Conservation (phyloP, 2,113 vertebrate genomes). For the Microtus oregoni region DNA sequence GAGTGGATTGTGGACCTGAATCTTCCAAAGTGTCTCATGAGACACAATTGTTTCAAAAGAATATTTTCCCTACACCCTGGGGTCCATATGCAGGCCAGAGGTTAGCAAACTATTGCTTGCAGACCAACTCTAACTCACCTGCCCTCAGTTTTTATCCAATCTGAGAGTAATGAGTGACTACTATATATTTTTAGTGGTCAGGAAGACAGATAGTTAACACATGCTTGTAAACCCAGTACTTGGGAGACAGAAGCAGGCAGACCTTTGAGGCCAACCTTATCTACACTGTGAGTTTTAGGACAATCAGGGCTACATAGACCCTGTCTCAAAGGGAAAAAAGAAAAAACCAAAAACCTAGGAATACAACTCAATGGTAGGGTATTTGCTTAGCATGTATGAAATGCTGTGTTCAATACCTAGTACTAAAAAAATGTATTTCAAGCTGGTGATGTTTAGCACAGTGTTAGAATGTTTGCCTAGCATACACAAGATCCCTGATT, state of each 20-base stretch:
- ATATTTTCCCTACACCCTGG: neutral
- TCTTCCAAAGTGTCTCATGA: slow-evolving; percentile 11
- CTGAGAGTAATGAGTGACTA: neutral
- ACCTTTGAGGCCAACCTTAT: neutral
- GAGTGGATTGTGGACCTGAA: neutral
- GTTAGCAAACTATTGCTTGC: neutral
- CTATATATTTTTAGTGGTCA: neutral
- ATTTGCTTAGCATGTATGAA: neutral
- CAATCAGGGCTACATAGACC: neutral
- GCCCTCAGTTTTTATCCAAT: neutral
- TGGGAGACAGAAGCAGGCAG: neutral
- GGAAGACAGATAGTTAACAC: neutral
- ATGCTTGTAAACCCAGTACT: neutral
- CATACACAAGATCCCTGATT: neutral
- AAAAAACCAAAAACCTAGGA: neutral
- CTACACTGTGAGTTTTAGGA: neutral
- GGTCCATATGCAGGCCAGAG: neutral
- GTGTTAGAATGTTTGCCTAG: neutral
- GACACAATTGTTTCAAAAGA: neutral
- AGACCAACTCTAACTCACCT: neutral
- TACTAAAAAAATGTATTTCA: neutral
- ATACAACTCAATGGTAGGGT: neutral
- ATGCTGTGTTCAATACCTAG: neutral
- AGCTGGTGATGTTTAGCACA: neutral
- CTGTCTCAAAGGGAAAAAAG: neutral